phyloP scores from a whole-genome alignment of 2,113 vertebrate species.

The Phodopus roborovskii region DNA sequence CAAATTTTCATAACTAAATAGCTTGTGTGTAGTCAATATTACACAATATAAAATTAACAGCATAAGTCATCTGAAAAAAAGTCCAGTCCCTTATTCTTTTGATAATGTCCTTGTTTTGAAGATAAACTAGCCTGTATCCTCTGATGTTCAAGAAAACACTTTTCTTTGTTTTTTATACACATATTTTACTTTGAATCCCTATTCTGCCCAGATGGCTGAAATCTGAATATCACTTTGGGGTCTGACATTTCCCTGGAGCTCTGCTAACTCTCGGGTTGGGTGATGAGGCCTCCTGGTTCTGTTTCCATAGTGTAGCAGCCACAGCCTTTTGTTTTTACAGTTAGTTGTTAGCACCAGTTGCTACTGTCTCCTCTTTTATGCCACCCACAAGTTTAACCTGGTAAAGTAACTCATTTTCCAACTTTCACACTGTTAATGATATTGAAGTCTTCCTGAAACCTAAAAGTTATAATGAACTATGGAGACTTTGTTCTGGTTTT shows the following conservation, averaged over 20 bases:
- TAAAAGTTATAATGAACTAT: background rate
- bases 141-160: background rate
- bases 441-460: background rate
- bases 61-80: background rate
- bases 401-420: background rate
- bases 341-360: background rate
- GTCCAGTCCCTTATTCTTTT: background rate
- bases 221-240: background rate
- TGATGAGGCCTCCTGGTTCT: background rate
- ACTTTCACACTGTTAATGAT: background rate
- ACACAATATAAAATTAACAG: constrained; percentile 3
- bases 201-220: background rate
- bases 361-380: background rate
- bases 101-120: background rate
- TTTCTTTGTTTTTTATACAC: background rate
- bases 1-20: background rate
- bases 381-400: background rate
- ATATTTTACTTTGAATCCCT: constrained; percentile 5
- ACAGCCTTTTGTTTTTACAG: background rate
- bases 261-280: background rate
- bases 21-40: background rate
- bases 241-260: background rate
- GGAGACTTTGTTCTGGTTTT: background rate
- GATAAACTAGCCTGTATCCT: background rate
- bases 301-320: background rate